Conservation (phyloP, 2,113 vertebrate species). For the Cinclus mexicanus region DNA sequence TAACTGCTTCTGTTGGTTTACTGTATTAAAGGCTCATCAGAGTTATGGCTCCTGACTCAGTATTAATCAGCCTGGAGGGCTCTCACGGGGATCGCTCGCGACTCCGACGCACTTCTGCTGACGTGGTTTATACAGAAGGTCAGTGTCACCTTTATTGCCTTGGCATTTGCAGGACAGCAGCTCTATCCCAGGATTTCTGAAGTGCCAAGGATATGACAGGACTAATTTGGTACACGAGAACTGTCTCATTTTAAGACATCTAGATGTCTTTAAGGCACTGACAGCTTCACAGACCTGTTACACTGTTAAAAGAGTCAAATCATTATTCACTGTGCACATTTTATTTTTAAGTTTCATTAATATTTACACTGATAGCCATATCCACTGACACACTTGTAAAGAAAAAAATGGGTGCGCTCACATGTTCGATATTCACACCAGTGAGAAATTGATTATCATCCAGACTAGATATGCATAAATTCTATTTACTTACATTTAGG, state of each 20-base stretch:
- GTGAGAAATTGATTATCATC: background rate
- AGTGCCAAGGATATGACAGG: background rate
- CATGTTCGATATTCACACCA: background rate
- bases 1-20: conserved; percentile 33
- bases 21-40: conserved; percentile 43
- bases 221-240: background rate
- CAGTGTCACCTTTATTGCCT: background rate
- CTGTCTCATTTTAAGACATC: background rate
- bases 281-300: background rate
- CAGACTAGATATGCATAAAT: background rate
- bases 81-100: rapidly evolving
- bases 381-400: background rate
- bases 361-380: background rate
- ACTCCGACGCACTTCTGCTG: rapidly evolving
- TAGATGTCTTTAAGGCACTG: background rate
- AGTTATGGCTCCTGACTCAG: conserved; percentile 13
- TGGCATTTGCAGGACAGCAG: background rate
- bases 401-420: background rate
- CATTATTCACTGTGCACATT: background rate
- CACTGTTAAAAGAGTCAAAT: background rate
- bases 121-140: background rate
- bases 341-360: background rate
- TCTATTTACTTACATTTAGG: background rate
- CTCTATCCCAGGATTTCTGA: background rate
- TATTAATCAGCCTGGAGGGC: conserved; percentile 11